Evolutionary conservation across 1,140 invertebrate species (phyloP), one percentile per base, ranked within the genome.

Genomic region (Carcinoscorpius rotundicauda): DNA sequence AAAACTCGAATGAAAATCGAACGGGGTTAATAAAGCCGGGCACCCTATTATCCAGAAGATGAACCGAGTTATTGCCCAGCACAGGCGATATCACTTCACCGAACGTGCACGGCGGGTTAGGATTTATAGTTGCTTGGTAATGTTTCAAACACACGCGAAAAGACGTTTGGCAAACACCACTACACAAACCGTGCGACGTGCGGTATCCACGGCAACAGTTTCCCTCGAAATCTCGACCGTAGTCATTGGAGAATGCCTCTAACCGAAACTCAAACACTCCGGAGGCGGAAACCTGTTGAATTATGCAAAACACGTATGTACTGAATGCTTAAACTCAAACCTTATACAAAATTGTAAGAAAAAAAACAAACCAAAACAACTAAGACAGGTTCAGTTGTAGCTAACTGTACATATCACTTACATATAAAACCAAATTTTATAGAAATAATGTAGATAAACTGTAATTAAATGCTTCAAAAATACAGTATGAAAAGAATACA

Each of bases 71-170:
- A 55, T 69, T 69, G 49, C 64, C 68, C 3, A 69, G 51, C 65
- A 91, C 86, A 10, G 88, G 86, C 58, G 91, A 95, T 57, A 88
- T 84, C 66, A 89, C 85, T 80, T 93, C 89, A 71, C 93, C 93
- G 78, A 93, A 96, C 11, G 91, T 95, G 78, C 93, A 97, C 62
- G 85, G 85, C 68, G 89, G 88, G 71, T 84, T 87, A 56, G 87
- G 87, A 81, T 93, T 91, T 75, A 96, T 92, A 75, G 86, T 88
- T 55, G 86, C 87, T 82, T 96, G 92, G 79, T 95, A 96, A 75
- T 96, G 88, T 79, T 95, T 96, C 70, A 97, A 82, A 79, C 93
- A 97, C 69, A 95, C 87, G 66, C 91, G 83, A 81, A 96, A 93
- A 76, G 88, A 85, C 72, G 91, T 92, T 75, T 86, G 84, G 78